phyloP scores from a whole-genome alignment of 2,888 invertebrate genomes.

The Aleiodes testaceus region DNA sequence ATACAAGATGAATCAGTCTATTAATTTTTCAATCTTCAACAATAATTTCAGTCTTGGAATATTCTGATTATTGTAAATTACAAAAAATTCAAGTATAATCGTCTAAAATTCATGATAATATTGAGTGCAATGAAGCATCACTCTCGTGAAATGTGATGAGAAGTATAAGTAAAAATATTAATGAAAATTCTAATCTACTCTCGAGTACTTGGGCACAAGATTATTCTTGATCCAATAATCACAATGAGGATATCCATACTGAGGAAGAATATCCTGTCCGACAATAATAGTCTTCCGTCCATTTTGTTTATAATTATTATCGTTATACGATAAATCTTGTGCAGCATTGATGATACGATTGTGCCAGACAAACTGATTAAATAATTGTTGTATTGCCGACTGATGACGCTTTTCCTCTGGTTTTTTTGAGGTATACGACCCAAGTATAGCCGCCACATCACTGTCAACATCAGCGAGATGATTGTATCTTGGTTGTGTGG shows the following conservation, averaged over 20 bases:
- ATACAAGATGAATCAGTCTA: neutral
- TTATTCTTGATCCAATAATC: slow-evolving; percentile 85
- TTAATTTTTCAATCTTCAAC: too few relatives aligned
- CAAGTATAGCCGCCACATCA: slow-evolving; percentile 86
- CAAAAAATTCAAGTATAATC: too few relatives aligned
- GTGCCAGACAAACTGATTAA: slow-evolving; percentile 87
- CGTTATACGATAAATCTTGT: slow-evolving; percentile 67
- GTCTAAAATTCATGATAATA: too few relatives aligned
- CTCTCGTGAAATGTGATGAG: too few relatives aligned
- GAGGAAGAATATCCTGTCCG: slow-evolving; percentile 81
- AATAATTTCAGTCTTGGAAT: too few relatives aligned
- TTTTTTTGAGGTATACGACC: slow-evolving; percentile 82
- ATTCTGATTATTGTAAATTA: too few relatives aligned
- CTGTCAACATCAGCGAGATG: slow-evolving; percentile 77
- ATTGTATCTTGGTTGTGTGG: slow-evolving; percentile 77
- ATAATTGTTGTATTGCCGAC: slow-evolving; percentile 86
- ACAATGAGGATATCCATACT: slow-evolving; percentile 82
- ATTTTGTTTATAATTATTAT: neutral
- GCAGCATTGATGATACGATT: slow-evolving; percentile 81
- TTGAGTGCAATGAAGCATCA: too few relatives aligned
- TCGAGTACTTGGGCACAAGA: slow-evolving; percentile 83
- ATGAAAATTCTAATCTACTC: slow-evolving; percentile 79
- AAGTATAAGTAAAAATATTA: neutral
- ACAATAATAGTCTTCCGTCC: slow-evolving; percentile 78
- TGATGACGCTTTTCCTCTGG: slow-evolving; percentile 84